Base-by-base conservation (phyloP, 1,140 invertebrate genomes). In the Hyphantria cunea region DNA sequence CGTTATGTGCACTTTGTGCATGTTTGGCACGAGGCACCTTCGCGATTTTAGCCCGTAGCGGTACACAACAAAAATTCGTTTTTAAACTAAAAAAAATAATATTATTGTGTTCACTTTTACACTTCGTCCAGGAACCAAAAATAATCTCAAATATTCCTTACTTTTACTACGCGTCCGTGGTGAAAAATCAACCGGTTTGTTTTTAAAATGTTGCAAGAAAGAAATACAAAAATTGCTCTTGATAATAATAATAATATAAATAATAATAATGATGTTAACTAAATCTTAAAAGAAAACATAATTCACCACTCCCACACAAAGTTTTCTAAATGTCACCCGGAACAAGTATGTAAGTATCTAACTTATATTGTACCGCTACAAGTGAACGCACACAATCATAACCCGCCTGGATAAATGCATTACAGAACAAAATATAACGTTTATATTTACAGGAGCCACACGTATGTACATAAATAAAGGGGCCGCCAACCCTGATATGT, bases 401-500 rank as follows among this genome's bases (percentile, higher is more conserved):
- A 41, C 37, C 37, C 31, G 13, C 54, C 32, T 12, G 5, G 48
- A 39, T 59, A 50, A 59, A 59, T 59, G 56, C 56, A 58, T 48
- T 48, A 48, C 44, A 15, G 54, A 48, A 48, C 44, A 47, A 17
- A 47, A 58, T 39, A 39, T 39, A 3, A 34, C 15, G 5, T 58
- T n/a, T 47, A 58, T 58, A 58, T 58, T 58, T 58, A 58, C 54
- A 58, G 33, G 41, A 33, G 41, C 32, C 34, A 48, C 41, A 44
- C 10, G 44, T 58, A 58, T 58, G 13, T 58, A 58, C 33, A 33
- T 58, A 58, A 44, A 58, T 48, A 54, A 44, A 44, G 52, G 41
- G 54, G 42, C 6, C 0, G 33, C 44, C 68, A 10, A 42, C 52
- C 48, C 62, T 73, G 80, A 82, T 80, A 82, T 82, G 79, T 78